Percentiles rank a stretch among this genome's conserved stretches.
These are phyloP conservation scores for Oryzias melastigma DNA, from an alignment of 2,113 vertebrate genomes.

Conservation along the genomic window DNA sequence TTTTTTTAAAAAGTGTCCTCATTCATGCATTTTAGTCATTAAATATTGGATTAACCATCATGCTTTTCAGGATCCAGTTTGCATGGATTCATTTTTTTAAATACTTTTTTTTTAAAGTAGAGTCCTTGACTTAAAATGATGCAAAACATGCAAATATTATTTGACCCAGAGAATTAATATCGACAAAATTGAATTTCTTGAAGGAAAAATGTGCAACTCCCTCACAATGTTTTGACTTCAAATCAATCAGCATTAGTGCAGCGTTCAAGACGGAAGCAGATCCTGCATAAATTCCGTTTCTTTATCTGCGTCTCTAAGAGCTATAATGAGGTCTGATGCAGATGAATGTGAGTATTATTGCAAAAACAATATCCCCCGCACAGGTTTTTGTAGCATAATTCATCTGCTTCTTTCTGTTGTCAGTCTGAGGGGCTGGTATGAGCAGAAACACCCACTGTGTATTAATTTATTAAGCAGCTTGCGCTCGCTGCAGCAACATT, in stretches of 20 bases:
- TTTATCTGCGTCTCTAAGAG: conserved; percentile 5
- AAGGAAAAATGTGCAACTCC: neutral
- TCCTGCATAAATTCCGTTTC: neutral
- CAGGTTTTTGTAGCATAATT: conserved; percentile 13
- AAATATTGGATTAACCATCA: too few species aligned
- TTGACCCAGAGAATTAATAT: too few species aligned
- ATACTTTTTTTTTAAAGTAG: too few species aligned
- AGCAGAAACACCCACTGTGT: conserved; percentile 7
- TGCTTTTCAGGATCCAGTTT: too few species aligned
- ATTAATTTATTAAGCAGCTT: conserved; percentile 5
- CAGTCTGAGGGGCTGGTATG: neutral
- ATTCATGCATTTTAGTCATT: too few species aligned
- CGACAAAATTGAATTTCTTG: neutral
- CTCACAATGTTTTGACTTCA: neutral
- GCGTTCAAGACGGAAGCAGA: conserved; percentile 1
- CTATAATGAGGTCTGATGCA: conserved; percentile 19
- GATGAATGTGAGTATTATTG: conserved; percentile 5
- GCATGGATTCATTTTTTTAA: too few species aligned
- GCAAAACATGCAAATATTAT: too few species aligned
- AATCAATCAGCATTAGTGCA: conserved; percentile 5
- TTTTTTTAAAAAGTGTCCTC: too few species aligned
- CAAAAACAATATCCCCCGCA: conserved; percentile 19
- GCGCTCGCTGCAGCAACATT: neutral
- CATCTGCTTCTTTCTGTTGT: conserved; percentile 11
- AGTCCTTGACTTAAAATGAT: too few species aligned